Conservation (phyloP, 2,113 vertebrate genomes). For the Takifugu bimaculatus region DNA sequence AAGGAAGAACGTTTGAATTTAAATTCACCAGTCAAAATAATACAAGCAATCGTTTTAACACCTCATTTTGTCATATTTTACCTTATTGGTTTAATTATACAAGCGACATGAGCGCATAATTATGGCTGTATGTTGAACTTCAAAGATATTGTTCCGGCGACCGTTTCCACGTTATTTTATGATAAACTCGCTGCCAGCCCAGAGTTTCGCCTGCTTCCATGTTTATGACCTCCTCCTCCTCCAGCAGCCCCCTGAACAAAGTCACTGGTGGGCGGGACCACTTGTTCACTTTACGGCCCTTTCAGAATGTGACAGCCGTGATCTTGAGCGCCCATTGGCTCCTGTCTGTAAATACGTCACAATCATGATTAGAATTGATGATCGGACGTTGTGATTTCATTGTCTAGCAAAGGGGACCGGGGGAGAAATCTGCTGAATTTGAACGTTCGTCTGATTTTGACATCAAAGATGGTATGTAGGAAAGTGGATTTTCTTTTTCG, state of each 20-base stretch:
- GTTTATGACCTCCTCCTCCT: slow-evolving; percentile 61
- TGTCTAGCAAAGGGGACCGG: slow-evolving; percentile 87
- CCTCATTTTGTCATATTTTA: too few relatives aligned
- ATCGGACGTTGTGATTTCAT: slow-evolving; percentile 98
- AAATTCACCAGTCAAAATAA: too few relatives aligned
- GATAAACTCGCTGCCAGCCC: slow-evolving; percentile 6
- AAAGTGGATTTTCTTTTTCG: slow-evolving; percentile 27
- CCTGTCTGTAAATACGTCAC: slow-evolving; percentile 89
- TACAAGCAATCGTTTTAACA: too few relatives aligned
- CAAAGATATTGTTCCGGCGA: not conserved
- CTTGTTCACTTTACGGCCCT: slow-evolving; percentile 63
- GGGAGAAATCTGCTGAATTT: slow-evolving; percentile 87
- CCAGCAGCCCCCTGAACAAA: slow-evolving; percentile 58
- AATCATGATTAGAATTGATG: slow-evolving; percentile 99
- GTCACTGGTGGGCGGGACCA: slow-evolving; percentile 75
- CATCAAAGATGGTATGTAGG: slow-evolving; percentile 68
- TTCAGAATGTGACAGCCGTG: slow-evolving; percentile 71
- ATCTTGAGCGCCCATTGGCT: slow-evolving; percentile 83
- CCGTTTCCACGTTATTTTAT: not conserved
- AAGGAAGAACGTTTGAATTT: too few relatives aligned
- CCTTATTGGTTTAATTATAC: too few relatives aligned
- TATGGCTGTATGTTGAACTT: too few relatives aligned
- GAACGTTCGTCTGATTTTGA: slow-evolving; percentile 73
- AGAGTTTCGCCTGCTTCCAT: slow-evolving; percentile 31
- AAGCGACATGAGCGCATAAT: too few relatives aligned